Percentiles rank a stretch among this genome's conserved stretches.
Conservation (phyloP, 2,888 invertebrate species). For the Eumerus sabulonum region DNA sequence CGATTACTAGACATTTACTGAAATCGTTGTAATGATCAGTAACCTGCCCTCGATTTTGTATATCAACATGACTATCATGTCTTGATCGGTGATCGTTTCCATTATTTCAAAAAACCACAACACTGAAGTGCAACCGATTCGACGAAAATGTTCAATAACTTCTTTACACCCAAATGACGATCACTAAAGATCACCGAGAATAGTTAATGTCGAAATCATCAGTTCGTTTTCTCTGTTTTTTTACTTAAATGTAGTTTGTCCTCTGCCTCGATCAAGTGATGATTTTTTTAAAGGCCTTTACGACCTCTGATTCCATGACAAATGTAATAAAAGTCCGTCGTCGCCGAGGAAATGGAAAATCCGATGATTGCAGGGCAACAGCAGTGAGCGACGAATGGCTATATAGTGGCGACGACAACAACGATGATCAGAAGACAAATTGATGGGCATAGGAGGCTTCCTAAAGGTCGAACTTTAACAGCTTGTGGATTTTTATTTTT, state of each 20-base stretch:
- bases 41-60: no score
- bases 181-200: no score
- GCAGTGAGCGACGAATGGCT: background rate
- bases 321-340: constrained; percentile 53
- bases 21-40: no score
- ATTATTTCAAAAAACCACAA: no score
- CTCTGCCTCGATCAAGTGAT: constrained; percentile 23
- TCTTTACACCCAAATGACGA: no score
- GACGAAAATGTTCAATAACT: no score
- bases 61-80: no score
- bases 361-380: constrained; percentile 13
- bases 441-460: constrained; percentile 33
- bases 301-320: constrained; percentile 51
- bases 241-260: constrained; percentile 16
- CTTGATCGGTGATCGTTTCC: no score
- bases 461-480: constrained; percentile 36
- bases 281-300: constrained; percentile 32
- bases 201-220: no score
- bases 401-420: constrained; percentile 7
- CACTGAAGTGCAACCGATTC: no score
- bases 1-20: no score
- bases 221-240: background rate
- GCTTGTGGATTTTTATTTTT: constrained; percentile 28
- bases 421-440: constrained; percentile 18
- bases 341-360: constrained; percentile 54